Conservation (phyloP, 2,797 vertebrate species). For the Dromococcyx pavoninus region DNA sequence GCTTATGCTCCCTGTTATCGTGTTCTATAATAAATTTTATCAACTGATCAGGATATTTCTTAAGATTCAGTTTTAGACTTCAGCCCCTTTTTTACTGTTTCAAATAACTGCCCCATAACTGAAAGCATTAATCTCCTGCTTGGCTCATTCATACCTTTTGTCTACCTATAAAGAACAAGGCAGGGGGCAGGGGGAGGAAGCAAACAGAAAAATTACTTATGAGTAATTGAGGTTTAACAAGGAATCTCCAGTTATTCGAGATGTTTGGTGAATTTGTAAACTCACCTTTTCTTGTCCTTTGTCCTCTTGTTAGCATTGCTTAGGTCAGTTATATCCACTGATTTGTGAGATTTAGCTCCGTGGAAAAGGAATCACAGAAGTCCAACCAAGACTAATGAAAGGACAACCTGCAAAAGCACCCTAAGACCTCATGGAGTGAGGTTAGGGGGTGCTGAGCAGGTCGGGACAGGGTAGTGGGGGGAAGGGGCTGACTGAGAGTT, state of each 20-base stretch:
- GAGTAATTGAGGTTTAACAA: background rate
- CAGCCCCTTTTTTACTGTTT: background rate
- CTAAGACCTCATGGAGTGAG: background rate
- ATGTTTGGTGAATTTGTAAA: background rate
- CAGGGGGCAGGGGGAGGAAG: rapidly evolving
- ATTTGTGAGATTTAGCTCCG: background rate
- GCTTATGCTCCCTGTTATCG: background rate
- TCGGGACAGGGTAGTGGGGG: rapidly evolving
- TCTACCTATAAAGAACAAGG: background rate
- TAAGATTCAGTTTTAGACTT: background rate
- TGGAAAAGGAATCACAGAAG: background rate
- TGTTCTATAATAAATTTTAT: background rate
- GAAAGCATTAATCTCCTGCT: background rate
- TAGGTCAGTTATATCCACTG: background rate
- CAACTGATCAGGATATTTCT: background rate
- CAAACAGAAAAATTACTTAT: background rate
- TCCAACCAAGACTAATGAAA: background rate
- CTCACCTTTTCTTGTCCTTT: background rate
- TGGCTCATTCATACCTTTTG: background rate
- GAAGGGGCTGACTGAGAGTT: background rate
- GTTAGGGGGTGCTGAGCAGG: background rate
- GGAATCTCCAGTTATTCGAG: background rate
- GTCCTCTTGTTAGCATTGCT: background rate
- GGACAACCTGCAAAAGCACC: background rate
- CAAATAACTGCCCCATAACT: background rate